Evolutionary conservation across 53 echinoderm and acorn worm species (phyloP), one percentile per base, ranked within the genome.

Genomic region (Temnopleurus reevesii): DNA sequence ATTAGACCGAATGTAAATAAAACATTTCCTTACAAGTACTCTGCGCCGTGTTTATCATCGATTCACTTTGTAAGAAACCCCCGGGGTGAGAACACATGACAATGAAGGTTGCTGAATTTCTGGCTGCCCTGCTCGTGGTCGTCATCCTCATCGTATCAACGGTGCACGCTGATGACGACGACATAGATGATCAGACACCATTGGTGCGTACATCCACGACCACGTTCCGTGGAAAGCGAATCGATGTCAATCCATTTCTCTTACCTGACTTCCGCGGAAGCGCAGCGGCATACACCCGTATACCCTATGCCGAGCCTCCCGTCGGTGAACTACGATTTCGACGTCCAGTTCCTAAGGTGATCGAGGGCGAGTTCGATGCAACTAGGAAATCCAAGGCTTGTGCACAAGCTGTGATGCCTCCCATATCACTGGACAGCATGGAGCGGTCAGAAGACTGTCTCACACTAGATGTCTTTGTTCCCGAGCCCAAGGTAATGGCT

Each of bases 231-330:
- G 85, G 85, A 4, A 85, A 60, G 27, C 23, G 26, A 41, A 61
- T 85, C 61, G 61, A 44, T 4, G 30, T 85, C 61, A 17, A 61
- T 2, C 59, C 85, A 12, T 61, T 59, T 46, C 85, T 45, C 28
- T 60, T 85, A 2, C 45, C 60, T 5, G 29, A 46, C 27, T 85
- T 26, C 29, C 85, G 26, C 3, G 61, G 59, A 6, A 41, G 85
- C 1, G 85, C 41, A 43, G 60, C 44, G 61, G 85, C 85, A 3
- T 85, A 46, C 85, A 85, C 85, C 12, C 9, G 85, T 44, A 85
- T 85, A 25, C 85, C 85, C 9, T 85, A 60, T 46, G 60, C 85
- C 29, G 85, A 85, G 29, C 85, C 85, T 5, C 85, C 85, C 46
- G n/a, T 85, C 5, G 85, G 85, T 9, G 46, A 85, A 12, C 41